Evolutionary conservation across 2,888 invertebrate genomes (phyloP).

Genomic region (Chydorus sphaericus): DNA sequence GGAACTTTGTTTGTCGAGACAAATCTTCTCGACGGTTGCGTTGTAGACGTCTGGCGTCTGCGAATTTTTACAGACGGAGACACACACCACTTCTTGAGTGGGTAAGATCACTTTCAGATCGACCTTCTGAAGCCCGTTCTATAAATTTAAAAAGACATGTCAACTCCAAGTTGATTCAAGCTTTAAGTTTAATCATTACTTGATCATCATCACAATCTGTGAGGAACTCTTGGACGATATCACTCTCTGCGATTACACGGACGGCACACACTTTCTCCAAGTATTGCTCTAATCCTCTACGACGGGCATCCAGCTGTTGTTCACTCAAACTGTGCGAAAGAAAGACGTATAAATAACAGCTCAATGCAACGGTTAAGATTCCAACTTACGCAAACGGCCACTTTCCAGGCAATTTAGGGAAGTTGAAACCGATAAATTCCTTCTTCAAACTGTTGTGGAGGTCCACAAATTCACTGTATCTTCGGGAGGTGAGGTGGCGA

Average conservation of each 20-base stretch:
- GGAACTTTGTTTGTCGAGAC: slow-evolving; percentile 60
- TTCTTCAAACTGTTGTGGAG: slow-evolving; percentile 76
- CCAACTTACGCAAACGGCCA: slow-evolving; percentile 73
- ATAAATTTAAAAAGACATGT: too few species aligned
- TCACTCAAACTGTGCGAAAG: slow-evolving; percentile 52
- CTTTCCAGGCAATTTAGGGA: slow-evolving; percentile 94
- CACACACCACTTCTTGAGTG: slow-evolving; percentile 74
- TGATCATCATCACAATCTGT: slow-evolving; percentile 74
- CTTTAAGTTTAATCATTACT: too few species aligned
- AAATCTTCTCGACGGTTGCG: slow-evolving; percentile 68
- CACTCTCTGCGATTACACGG: slow-evolving; percentile 91
- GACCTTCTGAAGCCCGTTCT: slow-evolving; percentile 37
- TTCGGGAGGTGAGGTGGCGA: slow-evolving; percentile 83
- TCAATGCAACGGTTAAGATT: background rate
- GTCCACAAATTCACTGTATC: slow-evolving; percentile 89
- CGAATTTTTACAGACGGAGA: slow-evolving; percentile 74
- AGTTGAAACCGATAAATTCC: slow-evolving; percentile 88
- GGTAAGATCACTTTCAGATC: slow-evolving; percentile 65
- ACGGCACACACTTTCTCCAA: slow-evolving; percentile 97
- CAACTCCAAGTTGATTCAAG: too few species aligned
- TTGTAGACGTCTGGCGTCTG: slow-evolving; percentile 83
- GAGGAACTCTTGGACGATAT: slow-evolving; percentile 92
- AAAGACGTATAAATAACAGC: background rate
- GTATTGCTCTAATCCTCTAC: slow-evolving; percentile 91
- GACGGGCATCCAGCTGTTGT: slow-evolving; percentile 85